Evolutionary conservation across 2,113 vertebrate genomes (phyloP).

Genomic region (Chaetodon trifascialis): DNA sequence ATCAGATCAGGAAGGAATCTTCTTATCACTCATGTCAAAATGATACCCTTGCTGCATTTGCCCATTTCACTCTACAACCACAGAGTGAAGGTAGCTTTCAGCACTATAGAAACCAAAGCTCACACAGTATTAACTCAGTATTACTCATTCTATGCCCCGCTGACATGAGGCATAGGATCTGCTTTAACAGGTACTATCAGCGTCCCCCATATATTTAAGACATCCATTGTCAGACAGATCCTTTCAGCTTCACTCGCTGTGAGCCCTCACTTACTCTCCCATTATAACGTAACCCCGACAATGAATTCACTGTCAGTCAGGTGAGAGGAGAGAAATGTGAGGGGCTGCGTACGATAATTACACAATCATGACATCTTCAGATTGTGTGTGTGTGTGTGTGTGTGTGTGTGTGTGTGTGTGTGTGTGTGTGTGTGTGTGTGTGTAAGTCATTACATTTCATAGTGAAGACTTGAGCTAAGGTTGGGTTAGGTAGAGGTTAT

Average conservation of each 20-base stretch:
- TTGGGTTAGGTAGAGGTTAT: too few relatives aligned
- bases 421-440: neutral
- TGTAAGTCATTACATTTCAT: too few relatives aligned
- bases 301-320: slow-evolving; percentile 64
- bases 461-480: too few relatives aligned
- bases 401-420: neutral
- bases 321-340: slow-evolving; percentile 56
- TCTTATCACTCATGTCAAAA: neutral
- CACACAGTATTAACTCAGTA: neutral
- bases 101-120: slow-evolving; percentile 3
- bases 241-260: slow-evolving; percentile 37
- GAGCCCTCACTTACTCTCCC: slow-evolving; percentile 29
- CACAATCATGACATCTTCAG: slow-evolving; percentile 37
- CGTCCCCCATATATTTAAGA: slow-evolving; percentile 41
- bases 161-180: slow-evolving; percentile 8
- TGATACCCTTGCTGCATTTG: slow-evolving; percentile 2
- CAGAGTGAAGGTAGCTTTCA: neutral
- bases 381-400: neutral
- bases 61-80: neutral
- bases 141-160: neutral
- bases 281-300: slow-evolving; percentile 50
- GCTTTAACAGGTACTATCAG: slow-evolving; percentile 2
- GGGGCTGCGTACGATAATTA: slow-evolving; percentile 54
- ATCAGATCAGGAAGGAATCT: neutral
- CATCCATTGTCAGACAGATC: slow-evolving; percentile 49